phyloP scores from a whole-genome alignment of 2,888 invertebrate genomes.

The Hirtodrosophila alboralis region DNA sequence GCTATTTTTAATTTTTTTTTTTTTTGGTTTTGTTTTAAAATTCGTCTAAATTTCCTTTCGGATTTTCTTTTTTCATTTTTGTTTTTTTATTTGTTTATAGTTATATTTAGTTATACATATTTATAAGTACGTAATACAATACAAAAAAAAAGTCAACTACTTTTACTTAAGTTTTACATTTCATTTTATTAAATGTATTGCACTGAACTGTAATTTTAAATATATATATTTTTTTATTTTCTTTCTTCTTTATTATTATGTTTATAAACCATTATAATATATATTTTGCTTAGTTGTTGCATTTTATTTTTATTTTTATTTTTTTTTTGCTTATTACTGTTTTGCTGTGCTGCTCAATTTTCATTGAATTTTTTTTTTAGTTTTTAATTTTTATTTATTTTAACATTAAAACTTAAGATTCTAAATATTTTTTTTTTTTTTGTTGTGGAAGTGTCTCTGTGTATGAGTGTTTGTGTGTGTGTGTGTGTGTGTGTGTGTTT shows the following conservation, averaged over 20 bases:
- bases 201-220: too few relatives aligned
- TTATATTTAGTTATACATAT: constrained; percentile 53
- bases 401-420: constrained; percentile 72
- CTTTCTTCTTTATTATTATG: constrained; percentile 15
- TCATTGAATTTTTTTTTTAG: constrained; percentile 20
- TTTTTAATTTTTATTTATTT: constrained; percentile 20
- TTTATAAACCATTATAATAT: constrained; percentile 2
- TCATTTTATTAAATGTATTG: constrained; percentile 59
- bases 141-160: constrained; percentile 75
- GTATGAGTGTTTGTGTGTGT: constrained; percentile 12
- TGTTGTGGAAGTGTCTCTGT: constrained; percentile 45
- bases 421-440: constrained; percentile 33
- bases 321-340: neutral
- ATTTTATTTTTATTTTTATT: constrained; percentile 1
- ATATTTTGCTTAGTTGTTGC: constrained; percentile 14
- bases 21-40: constrained; percentile 60
- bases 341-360: constrained; percentile 1
- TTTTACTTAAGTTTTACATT: constrained; percentile 62
- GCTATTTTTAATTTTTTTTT: constrained; percentile 46
- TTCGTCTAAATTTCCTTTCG: constrained; percentile 74
- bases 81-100: constrained; percentile 22
- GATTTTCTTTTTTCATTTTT: constrained; percentile 27
- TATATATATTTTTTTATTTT: constrained; percentile 20
- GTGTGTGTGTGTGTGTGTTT: constrained; percentile 15
- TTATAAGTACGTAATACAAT: constrained; percentile 69